Evolutionary conservation across 2,113 vertebrate genomes (phyloP).

Genomic region (Saguinus midas): DNA sequence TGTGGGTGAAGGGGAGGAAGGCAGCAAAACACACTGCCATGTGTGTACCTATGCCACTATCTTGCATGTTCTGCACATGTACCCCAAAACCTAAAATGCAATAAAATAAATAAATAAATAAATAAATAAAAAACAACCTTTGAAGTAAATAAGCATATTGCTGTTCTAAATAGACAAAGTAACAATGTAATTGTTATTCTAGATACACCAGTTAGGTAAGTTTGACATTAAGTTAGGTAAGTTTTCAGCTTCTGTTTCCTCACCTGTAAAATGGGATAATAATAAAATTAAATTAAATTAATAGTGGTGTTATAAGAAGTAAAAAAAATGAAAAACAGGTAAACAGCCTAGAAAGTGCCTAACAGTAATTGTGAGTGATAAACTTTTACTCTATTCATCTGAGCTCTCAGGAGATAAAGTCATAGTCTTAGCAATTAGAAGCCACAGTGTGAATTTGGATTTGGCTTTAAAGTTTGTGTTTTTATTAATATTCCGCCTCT

Average conservation of each 20-base stretch:
- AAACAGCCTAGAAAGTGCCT: neutral
- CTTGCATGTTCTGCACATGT: no score
- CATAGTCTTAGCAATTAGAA: neutral
- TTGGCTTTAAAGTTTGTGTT: neutral
- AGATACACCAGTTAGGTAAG: neutral
- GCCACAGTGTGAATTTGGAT: neutral
- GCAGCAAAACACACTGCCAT: no score
- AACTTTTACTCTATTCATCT: neutral
- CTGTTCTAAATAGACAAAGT: neutral
- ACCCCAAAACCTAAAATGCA: no score
- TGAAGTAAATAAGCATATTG: neutral
- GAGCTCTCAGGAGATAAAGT: neutral
- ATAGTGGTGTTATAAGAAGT: neutral
- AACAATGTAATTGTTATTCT: neutral
- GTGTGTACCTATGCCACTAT: no score
- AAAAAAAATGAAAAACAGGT: neutral
- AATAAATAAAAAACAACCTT: neutral
- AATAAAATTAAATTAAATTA: neutral
- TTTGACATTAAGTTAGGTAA: neutral
- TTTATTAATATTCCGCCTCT: neutral
- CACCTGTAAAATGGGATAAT: neutral
- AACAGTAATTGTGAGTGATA: neutral
- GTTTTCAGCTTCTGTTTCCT: neutral
- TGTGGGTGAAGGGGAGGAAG: no score
- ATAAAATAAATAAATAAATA: neutral